Evolutionary conservation across 1,140 invertebrate species (phyloP), one percentile per base, ranked within the genome.

Genomic region (Eriocheir sinensis): DNA sequence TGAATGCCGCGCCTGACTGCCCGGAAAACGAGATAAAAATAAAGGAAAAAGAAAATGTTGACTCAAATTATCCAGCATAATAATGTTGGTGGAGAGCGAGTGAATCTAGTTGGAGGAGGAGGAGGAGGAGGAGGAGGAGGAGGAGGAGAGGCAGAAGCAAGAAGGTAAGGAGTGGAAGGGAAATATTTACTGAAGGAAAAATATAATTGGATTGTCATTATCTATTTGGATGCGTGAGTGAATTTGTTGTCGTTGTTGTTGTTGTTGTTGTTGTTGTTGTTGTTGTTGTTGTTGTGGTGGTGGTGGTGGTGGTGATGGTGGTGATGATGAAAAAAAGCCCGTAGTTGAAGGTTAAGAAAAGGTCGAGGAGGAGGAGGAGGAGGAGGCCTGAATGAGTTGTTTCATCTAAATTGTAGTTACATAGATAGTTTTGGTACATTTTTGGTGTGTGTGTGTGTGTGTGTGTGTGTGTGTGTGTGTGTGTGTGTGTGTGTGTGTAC

Each of bases 381-480:
- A 53, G 8, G 48, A 21, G 48, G 2, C 21, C 12, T 21, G 2
- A 53, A 53, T 17, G 48, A 53, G 12, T 17, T 53, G 48, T 53
- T 9, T 53, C 12, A 53, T 53, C 48, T 53, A 53, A 53, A 53
- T 53, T 53, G 48, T 21, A 53, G 12, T 21, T 53, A 21, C 21
- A 53, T 53, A 17, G 48, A 9, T 53, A 9, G 9, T 53, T 53
- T 53, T 21, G 48, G 12, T 53, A 9, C 48, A 21, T 53, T 9
- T 17, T 53, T n/a, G 6, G 83, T 40, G 60, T 86, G 83, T 40
- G 83, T 86, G 83, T 41, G 83, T 41, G 83, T 86, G 40, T 86
- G 83, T 86, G 38, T 40, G 83, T 85, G 38, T 40, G 83, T 85
- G 32, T 85, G 32, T 85, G 83, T 85, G 83, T 32, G 83, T 36